Evolutionary conservation across 2,888 invertebrate genomes (phyloP).

Genomic region (Brassicogethes aeneus): DNA sequence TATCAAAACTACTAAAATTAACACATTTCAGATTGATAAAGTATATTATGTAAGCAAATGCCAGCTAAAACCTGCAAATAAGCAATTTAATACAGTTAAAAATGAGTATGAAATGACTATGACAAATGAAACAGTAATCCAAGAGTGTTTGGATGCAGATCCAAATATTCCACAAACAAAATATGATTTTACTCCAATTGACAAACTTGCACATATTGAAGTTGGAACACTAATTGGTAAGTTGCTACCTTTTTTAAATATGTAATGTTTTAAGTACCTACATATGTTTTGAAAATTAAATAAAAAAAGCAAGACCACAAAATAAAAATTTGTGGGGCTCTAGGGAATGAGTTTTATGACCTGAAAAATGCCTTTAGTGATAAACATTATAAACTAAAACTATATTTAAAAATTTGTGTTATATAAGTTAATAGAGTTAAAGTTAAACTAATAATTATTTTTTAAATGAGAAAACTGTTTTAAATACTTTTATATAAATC

Average conservation of each 20-base stretch:
- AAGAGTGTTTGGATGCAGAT: conserved; percentile 43
- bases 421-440: no score
- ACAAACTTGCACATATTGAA: conserved; percentile 57
- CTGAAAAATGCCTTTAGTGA: no score
- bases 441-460: no score
- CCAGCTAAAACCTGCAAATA: conserved; percentile 87
- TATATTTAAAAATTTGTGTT: no score
- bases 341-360: no score
- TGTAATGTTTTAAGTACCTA: neutral
- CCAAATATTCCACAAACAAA: conserved; percentile 62
- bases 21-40: conserved; percentile 48
- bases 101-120: conserved; percentile 97
- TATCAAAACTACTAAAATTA: neutral
- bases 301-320: neutral
- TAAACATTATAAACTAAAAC: no score
- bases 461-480: no score
- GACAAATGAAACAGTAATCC: conserved; percentile 48
- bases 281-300: conserved; percentile 1
- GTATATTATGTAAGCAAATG: conserved; percentile 84
- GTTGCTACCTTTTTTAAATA: no score
- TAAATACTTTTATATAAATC: no score
- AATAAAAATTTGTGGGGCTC: neutral
- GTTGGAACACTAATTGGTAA: conserved; percentile 66
- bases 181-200: conserved; percentile 70
- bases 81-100: conserved; percentile 70